Percentiles rank a stretch among this genome's conserved stretches.
These are phyloP conservation scores for Thalassaphorura encarpata DNA, from an alignment of 1,140 invertebrate genomes.

Conservation along the genomic window DNA sequence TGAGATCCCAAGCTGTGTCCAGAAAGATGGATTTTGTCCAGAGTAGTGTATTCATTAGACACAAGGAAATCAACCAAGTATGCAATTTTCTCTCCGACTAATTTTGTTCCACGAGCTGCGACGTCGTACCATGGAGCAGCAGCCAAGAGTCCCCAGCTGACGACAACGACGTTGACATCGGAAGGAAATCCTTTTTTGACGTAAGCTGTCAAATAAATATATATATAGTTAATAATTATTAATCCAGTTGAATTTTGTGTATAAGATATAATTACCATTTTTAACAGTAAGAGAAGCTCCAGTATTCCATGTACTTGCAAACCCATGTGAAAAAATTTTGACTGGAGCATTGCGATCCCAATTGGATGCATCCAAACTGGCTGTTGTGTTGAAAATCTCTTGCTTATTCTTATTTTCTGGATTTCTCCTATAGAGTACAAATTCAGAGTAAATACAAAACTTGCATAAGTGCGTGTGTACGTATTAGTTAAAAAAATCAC, in stretches of 20 bases:
- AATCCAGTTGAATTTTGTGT: too few species aligned
- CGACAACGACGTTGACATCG: too few species aligned
- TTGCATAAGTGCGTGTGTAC: too few species aligned
- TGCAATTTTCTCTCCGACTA: constrained; percentile 12
- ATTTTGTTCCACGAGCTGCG: constrained; percentile 12
- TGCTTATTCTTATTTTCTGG: too few species aligned
- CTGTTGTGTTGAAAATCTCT: not conserved
- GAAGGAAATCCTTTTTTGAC: constrained; percentile 15
- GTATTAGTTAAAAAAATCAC: too few species aligned
- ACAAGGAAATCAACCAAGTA: not conserved
- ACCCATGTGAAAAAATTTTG: constrained; percentile 27
- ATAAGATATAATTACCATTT: constrained; percentile 1
- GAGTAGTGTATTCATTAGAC: not conserved
- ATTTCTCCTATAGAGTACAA: not conserved
- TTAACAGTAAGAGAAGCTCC: not conserved
- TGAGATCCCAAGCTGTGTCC: constrained; percentile 9
- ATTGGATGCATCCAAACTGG: constrained; percentile 8
- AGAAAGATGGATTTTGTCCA: not conserved
- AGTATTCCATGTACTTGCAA: constrained; percentile 1
- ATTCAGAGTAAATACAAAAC: too few species aligned
- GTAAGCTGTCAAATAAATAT: constrained; percentile 12
- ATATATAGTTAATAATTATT: constrained; percentile 14
- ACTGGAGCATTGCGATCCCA: constrained; percentile 15
- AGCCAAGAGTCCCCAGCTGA: too few species aligned
- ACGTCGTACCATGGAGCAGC: too few species aligned